A percentile compares a stretch with the other conserved stretches of the same genome.
Conservation (phyloP, 92 coral and sea anemone species). For the Porites divaricata region DNA sequence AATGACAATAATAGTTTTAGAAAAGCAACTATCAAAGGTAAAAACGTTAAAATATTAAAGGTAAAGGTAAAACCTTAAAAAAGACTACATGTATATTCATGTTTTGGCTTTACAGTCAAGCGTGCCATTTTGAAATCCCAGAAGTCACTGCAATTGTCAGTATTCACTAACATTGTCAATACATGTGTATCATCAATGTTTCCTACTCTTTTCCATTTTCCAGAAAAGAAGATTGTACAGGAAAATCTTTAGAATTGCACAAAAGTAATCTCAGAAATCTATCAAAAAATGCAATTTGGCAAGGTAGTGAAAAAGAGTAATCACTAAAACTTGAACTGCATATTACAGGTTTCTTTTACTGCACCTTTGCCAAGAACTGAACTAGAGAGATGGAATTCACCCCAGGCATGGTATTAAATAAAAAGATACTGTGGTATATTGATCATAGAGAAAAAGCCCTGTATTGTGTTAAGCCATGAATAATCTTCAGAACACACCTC, state of each 20-base stretch:
- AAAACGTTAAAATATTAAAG: neutral
- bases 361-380: neutral
- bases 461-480: neutral
- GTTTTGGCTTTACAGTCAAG: neutral
- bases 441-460: neutral
- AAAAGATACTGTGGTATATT: neutral
- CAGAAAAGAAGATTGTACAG: too few relatives aligned
- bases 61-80: too few relatives aligned
- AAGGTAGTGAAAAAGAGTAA: neutral
- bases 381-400: neutral
- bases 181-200: too few relatives aligned
- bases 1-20: neutral
- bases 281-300: neutral
- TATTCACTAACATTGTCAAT: too few relatives aligned
- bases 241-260: neutral
- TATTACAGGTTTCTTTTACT: conserved; percentile 11
- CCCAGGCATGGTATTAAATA: neutral
- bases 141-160: neutral
- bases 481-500: neutral
- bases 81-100: too few relatives aligned
- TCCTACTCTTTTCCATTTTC: too few relatives aligned
- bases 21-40: neutral
- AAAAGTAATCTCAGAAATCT: neutral
- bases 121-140: neutral
- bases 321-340: neutral